A percentile compares a stretch with the other conserved stretches of the same genome.
Conservation (phyloP, 2,888 invertebrate species). For the Synergus gifuensis region DNA sequence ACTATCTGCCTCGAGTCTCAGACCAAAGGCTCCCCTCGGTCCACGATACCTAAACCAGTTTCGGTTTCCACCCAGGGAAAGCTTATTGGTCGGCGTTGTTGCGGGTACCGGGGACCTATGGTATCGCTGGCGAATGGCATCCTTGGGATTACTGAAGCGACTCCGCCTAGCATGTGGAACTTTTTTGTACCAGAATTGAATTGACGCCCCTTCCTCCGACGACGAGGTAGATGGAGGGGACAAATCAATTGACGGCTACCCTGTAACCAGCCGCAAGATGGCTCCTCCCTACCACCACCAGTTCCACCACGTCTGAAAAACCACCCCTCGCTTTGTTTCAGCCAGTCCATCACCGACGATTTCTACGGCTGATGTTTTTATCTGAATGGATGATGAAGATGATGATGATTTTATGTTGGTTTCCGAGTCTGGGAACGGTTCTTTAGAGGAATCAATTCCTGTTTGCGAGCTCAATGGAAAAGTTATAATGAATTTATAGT, state of each 20-base stretch:
- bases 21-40: conserved; percentile 71
- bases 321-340: conserved; percentile 57
- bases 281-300: conserved; percentile 73
- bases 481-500: neutral
- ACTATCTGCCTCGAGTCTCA: conserved; percentile 74
- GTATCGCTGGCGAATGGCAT: conserved; percentile 62
- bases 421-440: conserved; percentile 30
- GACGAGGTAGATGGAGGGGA: conserved; percentile 65
- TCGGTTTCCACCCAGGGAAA: conserved; percentile 67
- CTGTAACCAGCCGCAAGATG: conserved; percentile 76
- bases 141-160: conserved; percentile 58
- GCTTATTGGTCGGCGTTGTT: conserved; percentile 65
- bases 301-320: conserved; percentile 56
- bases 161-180: conserved; percentile 65
- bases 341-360: conserved; percentile 35
- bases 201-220: conserved; percentile 68
- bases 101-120: conserved; percentile 59
- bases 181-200: conserved; percentile 75
- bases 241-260: conserved; percentile 76
- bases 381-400: conserved; percentile 46
- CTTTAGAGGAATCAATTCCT: neutral
- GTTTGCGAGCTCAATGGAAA: neutral
- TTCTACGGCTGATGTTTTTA: conserved; percentile 35
- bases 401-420: conserved; percentile 39
- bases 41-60: conserved; percentile 67